Conservation (phyloP, 2,113 vertebrate genomes). For the Lophius piscatorius region DNA sequence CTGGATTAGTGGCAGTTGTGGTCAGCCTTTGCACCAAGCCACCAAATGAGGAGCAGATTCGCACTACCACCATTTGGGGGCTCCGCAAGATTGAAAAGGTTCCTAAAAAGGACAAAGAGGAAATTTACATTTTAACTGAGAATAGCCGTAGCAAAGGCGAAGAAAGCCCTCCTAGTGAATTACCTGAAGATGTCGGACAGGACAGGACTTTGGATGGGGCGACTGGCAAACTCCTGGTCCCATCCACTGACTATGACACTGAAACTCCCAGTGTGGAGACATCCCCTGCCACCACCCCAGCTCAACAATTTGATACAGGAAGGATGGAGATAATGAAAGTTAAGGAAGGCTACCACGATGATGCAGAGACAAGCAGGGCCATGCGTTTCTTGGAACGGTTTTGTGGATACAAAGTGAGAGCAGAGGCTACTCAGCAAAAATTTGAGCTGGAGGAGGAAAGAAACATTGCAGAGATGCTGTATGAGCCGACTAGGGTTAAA, state of each 20-base stretch:
- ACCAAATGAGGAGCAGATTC: slow-evolving; percentile 86
- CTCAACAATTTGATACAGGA: slow-evolving; percentile 84
- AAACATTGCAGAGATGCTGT: slow-evolving; percentile 87
- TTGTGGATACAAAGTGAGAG: slow-evolving; percentile 84
- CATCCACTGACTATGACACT: slow-evolving; percentile 79
- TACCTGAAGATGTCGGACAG: slow-evolving; percentile 85
- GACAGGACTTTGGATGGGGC: slow-evolving; percentile 84
- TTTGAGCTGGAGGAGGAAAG: slow-evolving; percentile 81
- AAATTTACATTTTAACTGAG: slow-evolving; percentile 79
- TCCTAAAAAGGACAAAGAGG: slow-evolving; percentile 67
- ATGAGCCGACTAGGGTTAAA: slow-evolving; percentile 90
- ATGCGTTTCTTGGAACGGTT: slow-evolving; percentile 87
- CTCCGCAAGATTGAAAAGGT: slow-evolving; percentile 70
- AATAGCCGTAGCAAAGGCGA: slow-evolving; percentile 78
- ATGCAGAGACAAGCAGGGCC: slow-evolving; percentile 63
- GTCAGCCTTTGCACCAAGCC: slow-evolving; percentile 92
- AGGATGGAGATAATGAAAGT: slow-evolving; percentile 81
- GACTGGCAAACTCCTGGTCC: slow-evolving; percentile 87
- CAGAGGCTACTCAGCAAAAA: slow-evolving; percentile 77
- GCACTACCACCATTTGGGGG: slow-evolving; percentile 92
- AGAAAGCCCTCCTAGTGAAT: slow-evolving; percentile 73
- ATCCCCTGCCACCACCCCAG: slow-evolving; percentile 85
- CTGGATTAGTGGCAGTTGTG: slow-evolving; percentile 85
- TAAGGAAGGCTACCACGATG: slow-evolving; percentile 68
- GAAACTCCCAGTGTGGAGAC: slow-evolving; percentile 84